Evolutionary conservation across 1,140 invertebrate genomes (phyloP), one percentile per base, ranked within the genome.

Genomic region (Drosophila ironensis): DNA sequence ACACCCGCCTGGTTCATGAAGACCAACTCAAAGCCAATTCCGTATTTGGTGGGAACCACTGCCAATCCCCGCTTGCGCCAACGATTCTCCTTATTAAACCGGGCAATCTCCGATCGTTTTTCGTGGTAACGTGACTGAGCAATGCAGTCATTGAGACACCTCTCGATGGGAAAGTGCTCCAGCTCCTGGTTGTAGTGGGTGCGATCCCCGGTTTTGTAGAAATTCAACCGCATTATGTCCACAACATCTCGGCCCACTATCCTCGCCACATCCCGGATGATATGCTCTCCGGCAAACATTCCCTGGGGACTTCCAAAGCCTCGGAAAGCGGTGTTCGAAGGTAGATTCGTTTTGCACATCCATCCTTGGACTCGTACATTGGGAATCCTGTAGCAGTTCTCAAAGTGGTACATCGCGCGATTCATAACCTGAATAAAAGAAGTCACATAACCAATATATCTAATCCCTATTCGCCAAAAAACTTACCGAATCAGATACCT

Each of bases 251-350:
- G 92, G 1, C 92, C 91, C 9, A 97, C 89, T 72, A 92, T 93
- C 37, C 93, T 92, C 3, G 97, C 96, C 12, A 98, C 92, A 69
- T 96, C 93, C 40, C 94, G 91, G 16, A 97, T 92, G 33, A 97
- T 94, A 63, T 92, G 93, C 91, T 98, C 97, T 0, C 92, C 94
- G 1, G 93, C 92, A 84, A 97, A 94, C 96, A 97, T 97, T 20
- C 95, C 96, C 89, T 98, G 97, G 0, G 97, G 97, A 0, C 94
- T 96, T 8, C 97, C 96, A 87, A 97, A 98, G 9, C 96, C 97
- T 68, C 97, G 91, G 77, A 97, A 98, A 3, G 97, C 97, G 0
- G 97, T 98, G 76, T 97, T 98, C 0, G 96, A 96, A 0, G 96
- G 93, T 14, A 97, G 88, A 91, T 98, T 97, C 0, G 97, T 98